These are phyloP conservation scores for Pandemis cinnamomeana DNA, from an alignment of 2,888 invertebrate species.

Conservation along the genomic window DNA sequence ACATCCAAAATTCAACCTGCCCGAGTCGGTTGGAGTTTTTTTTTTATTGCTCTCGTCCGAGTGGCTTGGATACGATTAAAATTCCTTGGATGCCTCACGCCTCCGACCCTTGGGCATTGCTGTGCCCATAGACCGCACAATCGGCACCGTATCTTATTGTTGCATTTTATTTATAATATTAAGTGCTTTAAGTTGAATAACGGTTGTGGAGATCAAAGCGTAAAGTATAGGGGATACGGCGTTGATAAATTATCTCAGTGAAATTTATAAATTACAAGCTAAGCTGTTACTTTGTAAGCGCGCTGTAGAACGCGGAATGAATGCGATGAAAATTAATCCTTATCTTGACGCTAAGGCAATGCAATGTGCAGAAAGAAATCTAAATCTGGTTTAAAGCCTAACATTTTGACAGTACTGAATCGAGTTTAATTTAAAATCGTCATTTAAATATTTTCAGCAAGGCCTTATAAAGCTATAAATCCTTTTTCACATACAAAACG, in stretches of 20 bases:
- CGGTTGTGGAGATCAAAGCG: slow-evolving; percentile 38
- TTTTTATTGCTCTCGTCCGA: slow-evolving; percentile 69
- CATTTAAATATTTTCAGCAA: too few species aligned
- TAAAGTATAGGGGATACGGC: slow-evolving; percentile 35
- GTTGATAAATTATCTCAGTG: slow-evolving; percentile 38
- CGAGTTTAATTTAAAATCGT: too few species aligned
- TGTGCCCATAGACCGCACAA: slow-evolving; percentile 63
- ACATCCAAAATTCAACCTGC: slow-evolving; percentile 72
- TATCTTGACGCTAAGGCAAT: not conserved
- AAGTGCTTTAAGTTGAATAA: slow-evolving; percentile 40
- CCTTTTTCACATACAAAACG: too few species aligned
- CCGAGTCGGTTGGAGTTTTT: slow-evolving; percentile 59
- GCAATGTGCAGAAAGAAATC: not conserved
- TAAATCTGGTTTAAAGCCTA: too few species aligned
- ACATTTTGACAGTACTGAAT: too few species aligned
- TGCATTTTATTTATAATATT: slow-evolving; percentile 44
- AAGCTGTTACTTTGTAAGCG: not conserved
- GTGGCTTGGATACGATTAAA: slow-evolving; percentile 81
- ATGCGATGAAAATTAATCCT: not conserved
- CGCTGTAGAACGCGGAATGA: not conserved
- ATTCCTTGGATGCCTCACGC: slow-evolving; percentile 82
- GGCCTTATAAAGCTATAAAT: too few species aligned
- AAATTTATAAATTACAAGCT: slow-evolving; percentile 22
- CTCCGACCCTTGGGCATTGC: slow-evolving; percentile 64
- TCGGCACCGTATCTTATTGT: slow-evolving; percentile 49